phyloP scores from a whole-genome alignment of 2,797 vertebrate genomes.

The Microctenopoma steveboyesi region DNA sequence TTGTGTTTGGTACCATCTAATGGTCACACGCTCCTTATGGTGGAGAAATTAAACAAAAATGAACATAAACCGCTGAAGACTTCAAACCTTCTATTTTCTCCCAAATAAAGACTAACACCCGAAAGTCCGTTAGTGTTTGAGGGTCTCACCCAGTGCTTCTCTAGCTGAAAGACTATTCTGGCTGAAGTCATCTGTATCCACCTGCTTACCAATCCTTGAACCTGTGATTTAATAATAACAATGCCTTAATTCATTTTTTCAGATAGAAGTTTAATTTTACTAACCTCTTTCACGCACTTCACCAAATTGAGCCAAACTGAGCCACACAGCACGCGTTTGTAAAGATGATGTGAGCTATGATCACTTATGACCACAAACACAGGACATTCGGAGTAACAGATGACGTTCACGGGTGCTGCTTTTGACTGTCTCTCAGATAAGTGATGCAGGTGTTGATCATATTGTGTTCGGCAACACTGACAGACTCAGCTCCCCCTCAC shows the following conservation, averaged over 20 bases:
- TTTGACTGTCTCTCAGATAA: background rate
- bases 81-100: background rate
- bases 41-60: too few species aligned
- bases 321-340: too few species aligned
- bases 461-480: slow-evolving; percentile 21
- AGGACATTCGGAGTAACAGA: too few species aligned
- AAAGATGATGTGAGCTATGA: too few species aligned
- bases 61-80: background rate
- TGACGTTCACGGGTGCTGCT: background rate
- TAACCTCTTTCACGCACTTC: too few species aligned
- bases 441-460: background rate
- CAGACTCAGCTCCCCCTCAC: slow-evolving; percentile 29
- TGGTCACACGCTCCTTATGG: slow-evolving; percentile 31
- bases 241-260: background rate
- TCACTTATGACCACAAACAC: too few species aligned
- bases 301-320: too few species aligned
- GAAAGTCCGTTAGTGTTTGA: too few species aligned
- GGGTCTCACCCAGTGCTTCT: too few species aligned
- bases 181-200: background rate
- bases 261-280: too few species aligned
- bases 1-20: slow-evolving; percentile 75
- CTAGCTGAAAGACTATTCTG: too few species aligned
- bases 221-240: background rate
- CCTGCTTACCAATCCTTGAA: background rate
- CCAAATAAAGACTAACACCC: too few species aligned